These are phyloP conservation scores for Ormia ochracea DNA, from an alignment of 2,888 invertebrate genomes.

Conservation along the genomic window DNA sequence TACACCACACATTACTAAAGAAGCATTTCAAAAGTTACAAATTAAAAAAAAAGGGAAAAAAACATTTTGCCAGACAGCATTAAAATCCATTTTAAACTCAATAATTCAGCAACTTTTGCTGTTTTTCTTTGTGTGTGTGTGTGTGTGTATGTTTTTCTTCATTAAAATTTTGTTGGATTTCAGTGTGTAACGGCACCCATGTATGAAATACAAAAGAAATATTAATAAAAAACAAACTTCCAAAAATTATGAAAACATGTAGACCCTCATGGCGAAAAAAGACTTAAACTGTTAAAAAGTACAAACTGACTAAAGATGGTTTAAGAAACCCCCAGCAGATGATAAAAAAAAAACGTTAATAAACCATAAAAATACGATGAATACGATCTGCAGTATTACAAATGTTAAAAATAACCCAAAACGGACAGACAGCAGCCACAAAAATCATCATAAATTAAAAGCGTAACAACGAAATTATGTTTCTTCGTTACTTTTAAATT, in stretches of 20 bases:
- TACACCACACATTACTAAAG: background rate
- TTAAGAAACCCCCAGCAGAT: conserved; percentile 32
- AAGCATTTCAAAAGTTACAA: background rate
- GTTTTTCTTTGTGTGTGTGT: too few relatives aligned
- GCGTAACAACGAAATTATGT: conserved; percentile 51
- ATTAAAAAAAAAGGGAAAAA: background rate
- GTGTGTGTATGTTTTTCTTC: background rate
- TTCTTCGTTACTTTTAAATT: conserved; percentile 1
- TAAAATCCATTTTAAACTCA: conserved; percentile 52
- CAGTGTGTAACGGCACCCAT: conserved; percentile 21
- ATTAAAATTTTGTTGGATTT: background rate
- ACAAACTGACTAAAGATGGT: conserved; percentile 2
- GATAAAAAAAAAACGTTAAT: conserved; percentile 28
- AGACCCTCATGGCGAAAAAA: conserved; percentile 32
- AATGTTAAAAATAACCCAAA: background rate
- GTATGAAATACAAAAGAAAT: background rate
- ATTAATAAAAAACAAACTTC: background rate
- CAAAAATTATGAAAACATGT: conserved; percentile 43
- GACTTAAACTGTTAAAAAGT: background rate
- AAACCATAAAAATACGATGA: conserved; percentile 44
- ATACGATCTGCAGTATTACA: conserved; percentile 10
- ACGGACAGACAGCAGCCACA: conserved; percentile 18
- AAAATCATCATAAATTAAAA: conserved; percentile 57
- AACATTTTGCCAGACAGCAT: conserved; percentile 23
- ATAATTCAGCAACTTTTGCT: conserved; percentile 49